phyloP scores from a whole-genome alignment of 1,140 invertebrate species.

The Hydropsyche tenuis region DNA sequence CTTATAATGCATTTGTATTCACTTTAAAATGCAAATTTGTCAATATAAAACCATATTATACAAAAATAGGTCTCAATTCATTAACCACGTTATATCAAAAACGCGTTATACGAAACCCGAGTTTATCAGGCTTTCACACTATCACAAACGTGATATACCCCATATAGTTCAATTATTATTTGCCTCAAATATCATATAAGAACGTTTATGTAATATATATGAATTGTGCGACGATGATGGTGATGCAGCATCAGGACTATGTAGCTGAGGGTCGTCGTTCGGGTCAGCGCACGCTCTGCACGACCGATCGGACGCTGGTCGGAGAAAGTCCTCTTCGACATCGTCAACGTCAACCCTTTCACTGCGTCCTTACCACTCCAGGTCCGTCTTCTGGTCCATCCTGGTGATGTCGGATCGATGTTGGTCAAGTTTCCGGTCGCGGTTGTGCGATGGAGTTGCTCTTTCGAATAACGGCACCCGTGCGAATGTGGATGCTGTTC shows the following conservation, averaged over 20 bases:
- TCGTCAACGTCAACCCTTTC: conserved; percentile 36
- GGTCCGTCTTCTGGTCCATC: background rate
- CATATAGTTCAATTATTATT: too few species aligned
- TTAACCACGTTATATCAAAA: too few species aligned
- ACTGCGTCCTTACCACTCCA: conserved; percentile 30
- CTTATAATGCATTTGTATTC: too few species aligned
- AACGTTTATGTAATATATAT: background rate
- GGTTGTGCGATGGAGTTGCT: background rate
- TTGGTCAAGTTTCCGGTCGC: background rate
- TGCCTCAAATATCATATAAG: too few species aligned
- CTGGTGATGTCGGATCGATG: background rate
- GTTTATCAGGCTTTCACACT: too few species aligned
- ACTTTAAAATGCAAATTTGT: too few species aligned
- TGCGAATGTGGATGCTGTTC: conserved; percentile 17
- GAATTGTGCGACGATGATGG: background rate
- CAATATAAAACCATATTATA: too few species aligned
- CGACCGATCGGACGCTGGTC: background rate
- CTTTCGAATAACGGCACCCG: conserved; percentile 24
- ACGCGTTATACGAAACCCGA: too few species aligned
- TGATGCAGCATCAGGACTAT: background rate
- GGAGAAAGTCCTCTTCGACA: conserved; percentile 39
- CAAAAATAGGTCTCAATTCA: too few species aligned
- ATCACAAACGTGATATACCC: too few species aligned
- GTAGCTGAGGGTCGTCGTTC: background rate
- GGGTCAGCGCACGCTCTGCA: conserved; percentile 27